Evolutionary conservation across 2,888 invertebrate genomes (phyloP).

Genomic region (Alloscopus bannaensis): DNA sequence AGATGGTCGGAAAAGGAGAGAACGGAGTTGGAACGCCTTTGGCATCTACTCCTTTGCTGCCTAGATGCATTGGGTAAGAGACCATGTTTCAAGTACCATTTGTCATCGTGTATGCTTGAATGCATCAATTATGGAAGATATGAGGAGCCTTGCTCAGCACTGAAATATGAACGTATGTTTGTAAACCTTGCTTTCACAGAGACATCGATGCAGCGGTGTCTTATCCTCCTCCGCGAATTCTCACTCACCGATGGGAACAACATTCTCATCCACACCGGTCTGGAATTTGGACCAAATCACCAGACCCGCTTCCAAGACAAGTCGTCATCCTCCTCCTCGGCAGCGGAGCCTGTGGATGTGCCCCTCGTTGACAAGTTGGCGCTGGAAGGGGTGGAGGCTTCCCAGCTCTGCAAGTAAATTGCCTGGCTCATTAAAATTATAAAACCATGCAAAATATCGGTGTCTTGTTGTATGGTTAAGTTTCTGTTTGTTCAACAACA

Average conservation of each 20-base stretch:
- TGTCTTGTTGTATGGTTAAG: neutral
- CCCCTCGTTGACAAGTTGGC: conserved; percentile 73
- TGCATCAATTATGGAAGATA: too few species aligned
- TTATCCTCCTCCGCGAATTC: conserved; percentile 74
- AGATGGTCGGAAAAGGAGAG: conserved; percentile 73
- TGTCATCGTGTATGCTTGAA: neutral
- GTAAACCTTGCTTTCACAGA: conserved; percentile 65
- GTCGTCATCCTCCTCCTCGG: conserved; percentile 55
- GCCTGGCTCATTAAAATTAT: too few species aligned
- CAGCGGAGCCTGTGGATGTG: conserved; percentile 69
- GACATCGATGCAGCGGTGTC: conserved; percentile 74
- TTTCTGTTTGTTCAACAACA: too few species aligned
- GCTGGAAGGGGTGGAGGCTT: conserved; percentile 74
- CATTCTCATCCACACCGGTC: conserved; percentile 74
- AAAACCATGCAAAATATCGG: neutral
- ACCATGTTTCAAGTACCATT: neutral
- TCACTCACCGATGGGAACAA: conserved; percentile 73
- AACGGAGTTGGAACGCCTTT: conserved; percentile 74
- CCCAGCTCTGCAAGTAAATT: conserved; percentile 74
- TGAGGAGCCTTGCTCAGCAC: neutral
- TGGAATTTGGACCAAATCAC: conserved; percentile 72
- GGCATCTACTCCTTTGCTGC: conserved; percentile 74
- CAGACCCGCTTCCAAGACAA: conserved; percentile 59
- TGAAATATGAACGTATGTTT: conserved; percentile 3
- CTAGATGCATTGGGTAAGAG: conserved; percentile 74